Conservation (phyloP, 2,113 vertebrate genomes). For the Salminus brasiliensis region DNA sequence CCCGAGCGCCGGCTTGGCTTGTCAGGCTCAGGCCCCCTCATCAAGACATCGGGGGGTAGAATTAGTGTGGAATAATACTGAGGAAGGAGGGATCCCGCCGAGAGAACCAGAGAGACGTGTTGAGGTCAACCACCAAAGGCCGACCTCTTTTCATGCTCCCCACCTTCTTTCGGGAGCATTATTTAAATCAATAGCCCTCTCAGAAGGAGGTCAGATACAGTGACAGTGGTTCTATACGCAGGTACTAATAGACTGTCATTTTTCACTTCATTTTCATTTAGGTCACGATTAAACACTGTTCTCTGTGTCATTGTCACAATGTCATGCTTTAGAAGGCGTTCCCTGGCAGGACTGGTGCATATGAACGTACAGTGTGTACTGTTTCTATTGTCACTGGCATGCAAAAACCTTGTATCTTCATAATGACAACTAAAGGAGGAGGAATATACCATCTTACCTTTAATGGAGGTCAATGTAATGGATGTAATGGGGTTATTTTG, state of each 20-base stretch:
- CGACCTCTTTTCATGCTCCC: constrained; percentile 15
- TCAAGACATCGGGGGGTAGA: neutral
- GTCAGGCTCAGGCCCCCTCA: constrained; percentile 19
- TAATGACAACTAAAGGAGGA: no score
- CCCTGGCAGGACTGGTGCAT: no score
- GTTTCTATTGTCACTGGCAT: no score
- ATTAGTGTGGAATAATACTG: constrained; percentile 6
- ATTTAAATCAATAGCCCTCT: constrained; percentile 28
- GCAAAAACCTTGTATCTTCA: no score
- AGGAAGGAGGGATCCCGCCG: neutral
- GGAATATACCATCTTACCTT: no score
- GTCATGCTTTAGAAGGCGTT: neutral
- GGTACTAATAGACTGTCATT: constrained; percentile 13
- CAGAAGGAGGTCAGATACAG: constrained; percentile 5
- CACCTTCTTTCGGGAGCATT: constrained; percentile 7
- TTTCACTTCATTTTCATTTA: no score
- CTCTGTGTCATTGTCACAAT: neutral
- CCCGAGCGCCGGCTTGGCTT: neutral
- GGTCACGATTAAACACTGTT: neutral
- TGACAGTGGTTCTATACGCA: neutral
- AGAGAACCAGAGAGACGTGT: neutral
- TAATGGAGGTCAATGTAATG: no score
- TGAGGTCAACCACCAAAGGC: constrained; percentile 7
- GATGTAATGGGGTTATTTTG: no score
- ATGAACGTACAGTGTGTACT: no score